Evolutionary conservation across 2,797 vertebrate species (phyloP).

Genomic region (Danio kyathit): DNA sequence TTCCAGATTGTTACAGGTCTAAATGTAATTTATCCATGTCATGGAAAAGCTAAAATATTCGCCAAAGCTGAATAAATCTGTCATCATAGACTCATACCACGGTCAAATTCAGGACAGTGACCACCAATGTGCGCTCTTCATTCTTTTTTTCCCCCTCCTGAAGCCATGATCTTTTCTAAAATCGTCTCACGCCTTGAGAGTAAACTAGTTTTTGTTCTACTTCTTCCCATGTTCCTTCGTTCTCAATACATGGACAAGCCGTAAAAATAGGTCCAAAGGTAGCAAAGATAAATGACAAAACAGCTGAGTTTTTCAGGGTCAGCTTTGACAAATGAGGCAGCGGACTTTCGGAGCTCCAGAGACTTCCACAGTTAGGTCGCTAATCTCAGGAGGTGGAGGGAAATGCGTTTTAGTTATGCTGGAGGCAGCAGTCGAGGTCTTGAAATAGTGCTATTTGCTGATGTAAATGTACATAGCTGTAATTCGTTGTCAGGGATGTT

Average conservation of each 20-base stretch:
- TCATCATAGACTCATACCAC: not conserved
- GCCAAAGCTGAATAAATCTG: too few species aligned
- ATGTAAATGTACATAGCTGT: slow-evolving; percentile 25
- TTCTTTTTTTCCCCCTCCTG: not conserved
- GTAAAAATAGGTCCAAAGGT: slow-evolving; percentile 63
- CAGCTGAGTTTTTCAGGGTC: slow-evolving; percentile 75
- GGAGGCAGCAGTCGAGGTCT: slow-evolving; percentile 37
- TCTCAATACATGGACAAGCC: slow-evolving; percentile 43
- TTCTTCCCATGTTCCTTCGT: slow-evolving; percentile 56
- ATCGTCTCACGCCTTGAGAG: slow-evolving; percentile 20
- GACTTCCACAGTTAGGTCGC: slow-evolving; percentile 78
- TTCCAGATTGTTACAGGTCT: too few species aligned
- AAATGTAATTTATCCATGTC: too few species aligned
- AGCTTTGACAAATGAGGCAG: slow-evolving; percentile 82
- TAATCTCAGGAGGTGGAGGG: slow-evolving; percentile 67
- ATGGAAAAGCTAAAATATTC: too few species aligned
- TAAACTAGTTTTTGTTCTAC: slow-evolving; percentile 68
- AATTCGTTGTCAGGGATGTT: not conserved
- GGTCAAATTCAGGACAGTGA: not conserved
- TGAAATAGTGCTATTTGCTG: slow-evolving; percentile 49
- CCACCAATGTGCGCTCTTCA: not conserved
- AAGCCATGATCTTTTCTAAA: slow-evolving; percentile 11
- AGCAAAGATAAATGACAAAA: slow-evolving; percentile 62
- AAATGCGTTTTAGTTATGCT: slow-evolving; percentile 68
- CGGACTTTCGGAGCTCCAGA: slow-evolving; percentile 72